Base-by-base conservation (phyloP, 1,140 invertebrate genomes). In the Ceratina japonica region DNA sequence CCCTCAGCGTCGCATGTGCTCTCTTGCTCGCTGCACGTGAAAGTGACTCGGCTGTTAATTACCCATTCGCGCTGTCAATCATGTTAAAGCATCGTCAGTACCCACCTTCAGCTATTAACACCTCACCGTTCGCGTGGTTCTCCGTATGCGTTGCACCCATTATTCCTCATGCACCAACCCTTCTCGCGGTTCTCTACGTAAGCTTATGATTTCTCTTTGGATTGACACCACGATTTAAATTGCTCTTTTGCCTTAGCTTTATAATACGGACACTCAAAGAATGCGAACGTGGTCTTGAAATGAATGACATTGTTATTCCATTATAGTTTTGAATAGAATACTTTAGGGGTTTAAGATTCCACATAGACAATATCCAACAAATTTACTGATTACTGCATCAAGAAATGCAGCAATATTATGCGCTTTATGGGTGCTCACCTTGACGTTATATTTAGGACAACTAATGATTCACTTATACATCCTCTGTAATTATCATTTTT, bases 191-290 rank as follows among this genome's bases (percentile, higher is more conserved):
- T 49, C 37, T 54, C 63, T 81, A 79, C 72, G 79, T 64, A 24
- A 64, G 63, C 84, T 59, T 58, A 56, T 89, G 87, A 90, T 90
- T 90, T 90, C 88, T 88, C 87, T 75, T 75, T 72, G 87, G 87
- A 82, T 84, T 80, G 80, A 64, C 79, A 62, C 69, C 76, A 27
- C 56, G 75, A 66, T 81, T 78, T 85, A 88, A 87, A 89, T 86
- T 87, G 82, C 82, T 81, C 27, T 64, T 52, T 82, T 75, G 5
- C 58, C 27, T 52, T 31, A 31, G 27, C 27, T 31, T 1, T 31
- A 31, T 31, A 31, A 31, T 31, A 31, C 4, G 1, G 27, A 31
- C 4, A 4, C 27, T 31, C 27, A 10, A 44, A 44, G 10, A 44
- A 44, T 44, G 37, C 5, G 37, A 49, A 70, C 63, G n/a, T n/a